A percentile compares a stretch with the other conserved stretches of the same genome.
Evolutionary conservation across 2,797 vertebrate genomes (phyloP).

Genomic region (Emys orbicularis): DNA sequence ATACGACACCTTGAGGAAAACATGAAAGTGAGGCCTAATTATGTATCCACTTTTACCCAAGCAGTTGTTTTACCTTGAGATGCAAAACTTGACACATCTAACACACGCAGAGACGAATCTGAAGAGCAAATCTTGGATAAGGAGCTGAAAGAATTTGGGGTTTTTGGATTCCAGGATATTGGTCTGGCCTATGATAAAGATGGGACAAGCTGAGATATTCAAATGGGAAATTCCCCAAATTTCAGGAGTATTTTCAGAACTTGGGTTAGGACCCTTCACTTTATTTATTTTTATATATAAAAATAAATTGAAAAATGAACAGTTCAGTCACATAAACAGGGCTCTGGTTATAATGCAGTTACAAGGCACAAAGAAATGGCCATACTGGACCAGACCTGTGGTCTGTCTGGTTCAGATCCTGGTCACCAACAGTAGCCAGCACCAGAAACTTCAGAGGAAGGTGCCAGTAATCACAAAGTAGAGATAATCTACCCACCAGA

Average conservation of each 20-base stretch:
- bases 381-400: not conserved
- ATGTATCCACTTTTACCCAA: not conserved
- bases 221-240: not conserved
- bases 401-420: rapidly evolving
- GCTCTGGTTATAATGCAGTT: not conserved
- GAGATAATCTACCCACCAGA: not conserved
- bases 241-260: not conserved
- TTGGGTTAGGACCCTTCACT: rapidly evolving
- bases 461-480: not conserved
- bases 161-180: not conserved
- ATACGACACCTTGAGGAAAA: not conserved
- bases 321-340: rapidly evolving
- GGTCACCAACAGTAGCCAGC: rapidly evolving
- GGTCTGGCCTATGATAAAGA: not conserved
- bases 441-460: not conserved
- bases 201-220: not conserved
- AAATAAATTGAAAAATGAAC: rapidly evolving
- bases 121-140: not conserved
- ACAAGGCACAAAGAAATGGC: rapidly evolving
- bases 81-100: not conserved
- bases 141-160: not conserved
- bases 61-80: constrained; percentile 17
- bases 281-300: not conserved
- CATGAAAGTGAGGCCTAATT: not conserved
- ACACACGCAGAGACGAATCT: constrained; percentile 27